Evolutionary conservation across 2,888 invertebrate species (phyloP).

Genomic region (Ophioninae sp.): DNA sequence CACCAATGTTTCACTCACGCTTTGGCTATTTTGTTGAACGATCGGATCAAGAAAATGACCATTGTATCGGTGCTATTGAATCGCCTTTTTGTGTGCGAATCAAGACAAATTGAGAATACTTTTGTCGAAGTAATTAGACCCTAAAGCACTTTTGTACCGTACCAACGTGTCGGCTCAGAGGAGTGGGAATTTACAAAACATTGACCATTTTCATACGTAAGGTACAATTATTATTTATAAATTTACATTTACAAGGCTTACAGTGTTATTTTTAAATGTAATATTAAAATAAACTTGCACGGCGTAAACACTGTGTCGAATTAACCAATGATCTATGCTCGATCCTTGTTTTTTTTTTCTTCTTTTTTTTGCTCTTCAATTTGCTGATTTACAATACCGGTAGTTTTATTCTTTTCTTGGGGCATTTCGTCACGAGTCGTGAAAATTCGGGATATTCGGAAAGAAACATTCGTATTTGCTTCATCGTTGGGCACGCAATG

Average conservation of each 20-base stretch:
- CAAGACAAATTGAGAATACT: neutral
- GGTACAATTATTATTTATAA: conserved; percentile 79
- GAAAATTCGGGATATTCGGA: conserved; percentile 1
- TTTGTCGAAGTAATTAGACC: neutral
- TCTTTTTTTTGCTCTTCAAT: conserved; percentile 38
- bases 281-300: conserved; percentile 79
- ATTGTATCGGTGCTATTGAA: neutral
- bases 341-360: conserved; percentile 65
- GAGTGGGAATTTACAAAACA: conserved; percentile 28
- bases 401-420: conserved; percentile 30
- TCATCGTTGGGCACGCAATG: conserved; percentile 38
- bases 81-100: neutral
- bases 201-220: conserved; percentile 70
- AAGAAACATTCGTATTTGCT: conserved; percentile 27
- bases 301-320: conserved; percentile 74
- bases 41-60: neutral
- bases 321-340: conserved; percentile 70
- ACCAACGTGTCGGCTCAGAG: conserved; percentile 23
- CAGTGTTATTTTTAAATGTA: conserved; percentile 73
- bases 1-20: neutral
- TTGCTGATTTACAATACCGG: conserved; percentile 46
- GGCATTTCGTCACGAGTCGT: conserved; percentile 44
- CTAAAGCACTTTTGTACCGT: neutral
- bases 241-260: conserved; percentile 80
- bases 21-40: neutral